Evolutionary conservation across 2,888 invertebrate genomes (phyloP).

Genomic region (Stratiomys singularior): DNA sequence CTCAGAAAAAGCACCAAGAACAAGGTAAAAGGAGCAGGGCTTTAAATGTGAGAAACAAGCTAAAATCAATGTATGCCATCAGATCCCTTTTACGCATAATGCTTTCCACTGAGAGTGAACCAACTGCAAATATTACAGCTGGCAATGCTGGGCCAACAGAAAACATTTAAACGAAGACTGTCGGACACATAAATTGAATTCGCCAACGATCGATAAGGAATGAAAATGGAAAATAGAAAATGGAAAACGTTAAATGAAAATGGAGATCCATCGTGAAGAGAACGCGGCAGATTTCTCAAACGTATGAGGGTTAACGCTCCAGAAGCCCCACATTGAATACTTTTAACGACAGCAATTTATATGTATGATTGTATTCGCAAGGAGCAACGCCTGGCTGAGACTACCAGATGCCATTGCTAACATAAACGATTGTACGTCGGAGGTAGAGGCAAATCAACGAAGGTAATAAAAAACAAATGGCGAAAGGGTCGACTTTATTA

Average conservation of each 20-base stretch:
- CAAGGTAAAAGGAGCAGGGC: no score
- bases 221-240: slow-evolving; percentile 45
- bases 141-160: slow-evolving; percentile 5
- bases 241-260: slow-evolving; percentile 43
- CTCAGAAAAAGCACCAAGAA: no score
- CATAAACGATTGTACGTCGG: background rate
- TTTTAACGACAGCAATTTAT: slow-evolving; percentile 5
- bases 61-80: no score
- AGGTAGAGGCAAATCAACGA: background rate
- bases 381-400: background rate
- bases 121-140: background rate
- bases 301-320: background rate
- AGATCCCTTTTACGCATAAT: no score
- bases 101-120: background rate
- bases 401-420: slow-evolving; percentile 37
- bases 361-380: background rate
- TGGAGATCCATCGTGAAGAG: slow-evolving; percentile 24
- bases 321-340: background rate
- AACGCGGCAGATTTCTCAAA: slow-evolving; percentile 3
- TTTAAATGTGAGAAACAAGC: no score
- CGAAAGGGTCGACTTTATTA: background rate
- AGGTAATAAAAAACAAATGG: slow-evolving; percentile 11
- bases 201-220: slow-evolving; percentile 49
- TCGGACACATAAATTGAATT: slow-evolving; percentile 52
- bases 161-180: slow-evolving; percentile 45